A percentile compares a stretch with the other conserved stretches of the same genome.
Conservation (phyloP, 2,113 vertebrate genomes). For the Psephotus haematonotus region DNA sequence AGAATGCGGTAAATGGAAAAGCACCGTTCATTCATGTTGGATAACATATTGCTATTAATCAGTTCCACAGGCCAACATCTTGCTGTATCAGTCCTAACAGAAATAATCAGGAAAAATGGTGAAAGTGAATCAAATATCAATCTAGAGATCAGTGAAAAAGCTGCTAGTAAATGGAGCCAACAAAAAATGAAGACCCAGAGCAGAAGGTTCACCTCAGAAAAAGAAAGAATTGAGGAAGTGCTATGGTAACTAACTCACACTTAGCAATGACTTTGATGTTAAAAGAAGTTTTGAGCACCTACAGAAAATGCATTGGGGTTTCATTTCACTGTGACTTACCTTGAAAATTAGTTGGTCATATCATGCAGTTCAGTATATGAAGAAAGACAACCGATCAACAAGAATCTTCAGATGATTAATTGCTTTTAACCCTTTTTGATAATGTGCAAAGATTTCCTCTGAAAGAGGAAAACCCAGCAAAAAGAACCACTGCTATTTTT, state of each 20-base stretch:
- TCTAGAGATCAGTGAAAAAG: neutral
- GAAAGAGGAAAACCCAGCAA: neutral
- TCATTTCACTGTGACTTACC: neutral
- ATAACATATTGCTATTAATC: neutral
- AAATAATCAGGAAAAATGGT: neutral
- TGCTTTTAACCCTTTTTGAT: neutral
- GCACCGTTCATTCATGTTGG: accelerated
- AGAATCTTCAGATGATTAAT: neutral
- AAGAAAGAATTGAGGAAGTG: neutral
- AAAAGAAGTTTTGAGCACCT: neutral
- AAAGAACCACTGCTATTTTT: neutral
- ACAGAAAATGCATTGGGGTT: neutral
- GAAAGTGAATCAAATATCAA: neutral
- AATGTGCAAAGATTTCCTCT: neutral
- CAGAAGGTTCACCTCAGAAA: neutral
- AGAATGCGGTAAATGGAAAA: neutral
- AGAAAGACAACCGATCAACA: neutral
- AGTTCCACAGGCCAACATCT: neutral
- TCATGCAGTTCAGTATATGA: neutral
- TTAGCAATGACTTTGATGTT: neutral
- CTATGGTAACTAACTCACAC: neutral
- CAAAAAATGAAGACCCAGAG: neutral
- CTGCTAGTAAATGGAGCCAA: neutral
- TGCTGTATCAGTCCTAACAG: neutral
- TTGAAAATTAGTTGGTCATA: neutral